Evolutionary conservation across 2,888 invertebrate genomes (phyloP).

Genomic region (Campoplex capitator): DNA sequence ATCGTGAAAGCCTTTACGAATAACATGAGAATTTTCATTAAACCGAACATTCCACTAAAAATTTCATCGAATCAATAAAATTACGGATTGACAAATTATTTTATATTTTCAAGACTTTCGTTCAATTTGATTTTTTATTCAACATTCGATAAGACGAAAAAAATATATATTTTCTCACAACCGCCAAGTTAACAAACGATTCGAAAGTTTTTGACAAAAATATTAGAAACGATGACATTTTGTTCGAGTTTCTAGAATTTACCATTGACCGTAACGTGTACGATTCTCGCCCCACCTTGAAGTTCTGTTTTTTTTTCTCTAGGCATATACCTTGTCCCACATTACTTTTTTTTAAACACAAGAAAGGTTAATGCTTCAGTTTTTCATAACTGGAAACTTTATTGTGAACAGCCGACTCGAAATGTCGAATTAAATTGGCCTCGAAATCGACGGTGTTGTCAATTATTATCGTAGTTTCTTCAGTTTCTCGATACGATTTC

Average conservation of each 20-base stretch:
- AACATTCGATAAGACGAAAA: not conserved
- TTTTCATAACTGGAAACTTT: not conserved
- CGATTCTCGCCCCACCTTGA: not conserved
- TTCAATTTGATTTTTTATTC: not conserved
- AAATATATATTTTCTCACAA: not conserved
- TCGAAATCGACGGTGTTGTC: not conserved
- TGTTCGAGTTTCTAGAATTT: slow-evolving; percentile 7
- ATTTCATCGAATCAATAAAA: not conserved
- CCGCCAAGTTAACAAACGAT: not conserved
- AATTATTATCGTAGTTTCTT: not conserved
- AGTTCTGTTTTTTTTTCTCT: slow-evolving; percentile 20
- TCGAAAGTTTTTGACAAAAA: not conserved
- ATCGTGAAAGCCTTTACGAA: not conserved
- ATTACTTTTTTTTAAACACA: slow-evolving; percentile 15
- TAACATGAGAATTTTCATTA: not conserved
- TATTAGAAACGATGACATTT: not conserved
- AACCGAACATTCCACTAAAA: not conserved
- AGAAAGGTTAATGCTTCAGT: slow-evolving; percentile 11
- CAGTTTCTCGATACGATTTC: not conserved
- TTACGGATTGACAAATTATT: not conserved
- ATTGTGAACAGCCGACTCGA: not conserved
- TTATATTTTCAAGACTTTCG: not conserved
- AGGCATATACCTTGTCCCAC: slow-evolving; percentile 40
- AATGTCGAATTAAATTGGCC: not conserved
- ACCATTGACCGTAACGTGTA: slow-evolving; percentile 21